These are phyloP conservation scores for Diarsia brunnea DNA, from an alignment of 2,888 invertebrate species.

Conservation along the genomic window DNA sequence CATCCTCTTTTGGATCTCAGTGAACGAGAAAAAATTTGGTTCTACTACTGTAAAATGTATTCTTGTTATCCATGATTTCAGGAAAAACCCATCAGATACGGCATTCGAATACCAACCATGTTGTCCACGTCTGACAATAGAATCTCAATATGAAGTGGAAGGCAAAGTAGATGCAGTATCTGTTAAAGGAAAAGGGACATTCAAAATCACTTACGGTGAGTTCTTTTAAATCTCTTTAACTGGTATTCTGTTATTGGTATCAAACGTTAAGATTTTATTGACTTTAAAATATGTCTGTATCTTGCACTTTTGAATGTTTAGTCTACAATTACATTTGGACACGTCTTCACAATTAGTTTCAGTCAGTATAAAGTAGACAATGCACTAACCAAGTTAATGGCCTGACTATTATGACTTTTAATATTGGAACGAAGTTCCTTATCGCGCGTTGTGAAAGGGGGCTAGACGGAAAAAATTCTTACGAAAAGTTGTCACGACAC, in stretches of 20 bases:
- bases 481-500: too few species aligned
- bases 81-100: constrained; percentile 28
- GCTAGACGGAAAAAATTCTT: too few species aligned
- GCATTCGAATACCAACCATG: constrained; percentile 34
- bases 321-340: not conserved
- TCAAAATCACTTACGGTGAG: constrained; percentile 51
- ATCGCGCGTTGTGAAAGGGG: too few species aligned
- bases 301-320: not conserved
- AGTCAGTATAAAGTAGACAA: not conserved
- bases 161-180: constrained; percentile 45
- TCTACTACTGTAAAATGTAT: not conserved
- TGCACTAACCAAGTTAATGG: not conserved
- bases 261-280: not conserved
- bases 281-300: not conserved
- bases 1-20: not conserved
- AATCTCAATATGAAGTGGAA: constrained; percentile 45
- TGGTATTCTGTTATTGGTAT: not conserved
- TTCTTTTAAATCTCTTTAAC: not conserved
- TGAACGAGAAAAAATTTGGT: not conserved
- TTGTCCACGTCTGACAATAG: constrained; percentile 46
- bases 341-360: not conserved
- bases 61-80: constrained; percentile 15
- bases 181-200: constrained; percentile 46
- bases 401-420: not conserved
- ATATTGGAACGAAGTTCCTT: too few species aligned